Evolutionary conservation across 2,113 vertebrate genomes (phyloP), one percentile per base, ranked within the genome.

Genomic region (Poeciliopsis turrubarensis): DNA sequence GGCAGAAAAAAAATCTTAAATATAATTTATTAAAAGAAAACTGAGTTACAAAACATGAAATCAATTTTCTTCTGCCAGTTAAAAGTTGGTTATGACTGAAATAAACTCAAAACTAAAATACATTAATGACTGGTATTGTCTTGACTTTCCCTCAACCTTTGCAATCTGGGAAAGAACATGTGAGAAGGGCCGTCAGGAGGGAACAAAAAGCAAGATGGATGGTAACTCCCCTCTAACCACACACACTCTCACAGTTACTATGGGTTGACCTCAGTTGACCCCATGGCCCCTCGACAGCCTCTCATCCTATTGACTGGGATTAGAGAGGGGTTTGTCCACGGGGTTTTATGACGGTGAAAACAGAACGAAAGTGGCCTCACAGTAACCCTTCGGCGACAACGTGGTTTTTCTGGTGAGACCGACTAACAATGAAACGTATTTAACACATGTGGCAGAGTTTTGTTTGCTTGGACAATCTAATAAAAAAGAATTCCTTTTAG

Each of bases 191-290:
- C 3, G 71, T 84, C 86, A 82, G 69, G 22, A 12, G 62, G 69
- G 73, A 81, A 87, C 86, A 85, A 89, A 91, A 78, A 61, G 29
- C 9, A 85, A 82, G 91, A 89, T 84, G 82, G 85, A 91, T 83
- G 89, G 80, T 73, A 57, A 85, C 76, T 64, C 82, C 83, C 78
- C 51, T 78, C 74, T 76, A 75, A 89, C 65, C 84, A 87, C 77
- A 82, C 80, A 83, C 86, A 82, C 80, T 81, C 86, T 83, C 75
- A 68, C 68, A 68, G 77, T 87, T 76, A 87, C 86, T 79, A 89
- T 84, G 78, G 73, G 73, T 75, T 92, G 91, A 94, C 92, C 93
- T 92, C 83, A 89, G 86, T 80, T 93, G 92, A 94, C 91, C 93
- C 85, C 31, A 66, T 74, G 86, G 88, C 89, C 93, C 80, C 87